phyloP scores from a whole-genome alignment of 2,113 vertebrate genomes.

The Neotoma lepida region DNA sequence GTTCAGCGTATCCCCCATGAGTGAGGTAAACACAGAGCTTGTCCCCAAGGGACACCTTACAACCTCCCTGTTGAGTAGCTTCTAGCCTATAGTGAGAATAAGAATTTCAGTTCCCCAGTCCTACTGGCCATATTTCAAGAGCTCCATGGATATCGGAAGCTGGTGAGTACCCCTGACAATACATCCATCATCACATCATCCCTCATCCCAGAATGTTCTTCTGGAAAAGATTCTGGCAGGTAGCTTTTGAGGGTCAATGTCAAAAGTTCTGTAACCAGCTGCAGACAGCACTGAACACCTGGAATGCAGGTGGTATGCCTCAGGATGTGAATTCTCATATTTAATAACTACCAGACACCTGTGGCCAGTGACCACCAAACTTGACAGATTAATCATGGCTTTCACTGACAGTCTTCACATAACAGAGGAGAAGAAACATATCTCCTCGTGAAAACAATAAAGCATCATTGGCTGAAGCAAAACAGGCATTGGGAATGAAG shows the following conservation, averaged over 20 bases:
- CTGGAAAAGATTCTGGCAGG: not conserved
- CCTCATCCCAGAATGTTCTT: fast-evolving
- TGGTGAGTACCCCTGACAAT: not conserved
- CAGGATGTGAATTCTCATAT: not conserved
- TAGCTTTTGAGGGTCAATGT: not conserved
- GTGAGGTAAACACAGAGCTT: not conserved
- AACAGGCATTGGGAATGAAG: conserved; percentile 13
- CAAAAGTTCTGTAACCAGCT: not conserved
- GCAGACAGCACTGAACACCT: not conserved
- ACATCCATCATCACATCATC: too few relatives aligned
- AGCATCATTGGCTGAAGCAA: not conserved
- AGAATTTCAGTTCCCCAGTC: not conserved
- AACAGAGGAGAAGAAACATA: not conserved
- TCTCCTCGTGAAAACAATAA: not conserved
- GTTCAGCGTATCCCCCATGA: not conserved
- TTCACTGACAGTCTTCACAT: not conserved
- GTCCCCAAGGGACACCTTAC: not conserved
- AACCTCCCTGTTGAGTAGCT: not conserved
- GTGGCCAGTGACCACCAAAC: not conserved
- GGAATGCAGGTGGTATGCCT: not conserved
- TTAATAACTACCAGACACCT: not conserved
- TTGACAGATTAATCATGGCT: not conserved
- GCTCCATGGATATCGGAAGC: not conserved
- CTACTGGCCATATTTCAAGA: not conserved
- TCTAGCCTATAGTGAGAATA: not conserved